Evolutionary conservation across 2,888 invertebrate species (phyloP).

Genomic region (Abrostola tripartita): DNA sequence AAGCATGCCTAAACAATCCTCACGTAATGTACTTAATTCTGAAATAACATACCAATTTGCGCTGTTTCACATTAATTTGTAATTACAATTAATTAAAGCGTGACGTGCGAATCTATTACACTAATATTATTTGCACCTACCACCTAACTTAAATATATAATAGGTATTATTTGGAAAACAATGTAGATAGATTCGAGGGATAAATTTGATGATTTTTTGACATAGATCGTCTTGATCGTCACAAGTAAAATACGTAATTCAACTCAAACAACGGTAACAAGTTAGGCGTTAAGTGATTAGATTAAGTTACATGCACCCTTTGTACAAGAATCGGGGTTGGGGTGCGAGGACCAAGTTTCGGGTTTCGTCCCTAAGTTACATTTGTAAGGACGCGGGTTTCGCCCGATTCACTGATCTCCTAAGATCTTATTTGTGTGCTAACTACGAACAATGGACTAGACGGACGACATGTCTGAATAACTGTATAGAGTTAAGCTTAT

Average conservation of each 20-base stretch:
- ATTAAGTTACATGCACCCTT: constrained; percentile 63
- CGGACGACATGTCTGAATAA: constrained; percentile 37
- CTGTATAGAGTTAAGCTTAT: constrained; percentile 44
- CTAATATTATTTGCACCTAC: too few species aligned
- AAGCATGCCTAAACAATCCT: too few species aligned
- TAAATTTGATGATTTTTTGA: constrained; percentile 21
- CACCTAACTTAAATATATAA: too few species aligned
- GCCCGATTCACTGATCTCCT: constrained; percentile 70
- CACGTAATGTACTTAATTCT: too few species aligned
- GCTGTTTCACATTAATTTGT: too few species aligned
- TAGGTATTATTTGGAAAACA: too few species aligned
- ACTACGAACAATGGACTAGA: constrained; percentile 70
- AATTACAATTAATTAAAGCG: too few species aligned
- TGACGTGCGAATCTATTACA: too few species aligned
- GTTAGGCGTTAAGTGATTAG: constrained; percentile 62
- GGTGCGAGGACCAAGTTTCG: constrained; percentile 77
- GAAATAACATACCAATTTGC: too few species aligned
- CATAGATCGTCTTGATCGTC: constrained; percentile 27
- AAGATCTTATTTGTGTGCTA: constrained; percentile 74
- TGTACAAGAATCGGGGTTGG: constrained; percentile 65
- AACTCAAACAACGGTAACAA: constrained; percentile 60
- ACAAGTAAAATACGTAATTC: constrained; percentile 51
- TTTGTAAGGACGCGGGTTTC: constrained; percentile 71
- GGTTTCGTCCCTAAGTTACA: constrained; percentile 83
- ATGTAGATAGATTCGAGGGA: too few species aligned